These are phyloP conservation scores for Drosophila athabasca DNA, from an alignment of 1,140 invertebrate genomes.

Conservation along the genomic window DNA sequence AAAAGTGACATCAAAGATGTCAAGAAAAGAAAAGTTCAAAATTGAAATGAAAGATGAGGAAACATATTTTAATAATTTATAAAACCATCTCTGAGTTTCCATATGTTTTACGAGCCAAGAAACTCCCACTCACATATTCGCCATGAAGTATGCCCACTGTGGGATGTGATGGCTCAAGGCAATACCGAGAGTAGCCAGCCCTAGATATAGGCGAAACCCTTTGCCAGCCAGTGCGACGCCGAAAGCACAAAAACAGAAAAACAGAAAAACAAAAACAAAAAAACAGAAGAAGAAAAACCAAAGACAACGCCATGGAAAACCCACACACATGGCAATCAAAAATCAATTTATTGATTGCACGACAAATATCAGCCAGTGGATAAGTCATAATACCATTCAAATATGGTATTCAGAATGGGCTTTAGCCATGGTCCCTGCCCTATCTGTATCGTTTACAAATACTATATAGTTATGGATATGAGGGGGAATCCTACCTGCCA, in stretches of 20 bases:
- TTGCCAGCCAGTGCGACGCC: constrained; percentile 70
- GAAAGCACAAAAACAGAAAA: constrained; percentile 15
- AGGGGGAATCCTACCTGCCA: constrained; percentile 60
- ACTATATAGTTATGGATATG: constrained; percentile 8
- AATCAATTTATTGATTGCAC: constrained; percentile 81
- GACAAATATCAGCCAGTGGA: constrained; percentile 48
- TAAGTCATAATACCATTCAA: constrained; percentile 47
- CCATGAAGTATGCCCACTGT: constrained; percentile 37
- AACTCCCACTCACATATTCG: neutral
- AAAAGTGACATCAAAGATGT: neutral
- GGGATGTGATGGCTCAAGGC: constrained; percentile 5
- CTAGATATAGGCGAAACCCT: constrained; percentile 18
- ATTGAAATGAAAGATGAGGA: neutral
- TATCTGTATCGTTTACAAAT: neutral
- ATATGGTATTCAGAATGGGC: constrained; percentile 17
- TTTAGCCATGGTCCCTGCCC: neutral
- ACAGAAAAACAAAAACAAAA: constrained; percentile 19
- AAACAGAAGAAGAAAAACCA: constrained; percentile 37
- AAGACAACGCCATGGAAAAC: constrained; percentile 26
- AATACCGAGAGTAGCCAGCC: neutral
- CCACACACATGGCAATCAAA: constrained; percentile 65
- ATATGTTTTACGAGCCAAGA: neutral
- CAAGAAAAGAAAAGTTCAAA: too few species aligned
- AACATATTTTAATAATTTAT: neutral
- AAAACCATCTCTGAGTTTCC: too few species aligned